A percentile compares a stretch with the other conserved stretches of the same genome.
Conservation (phyloP, 2,888 invertebrate species). For the Hypsopygia costalis region DNA sequence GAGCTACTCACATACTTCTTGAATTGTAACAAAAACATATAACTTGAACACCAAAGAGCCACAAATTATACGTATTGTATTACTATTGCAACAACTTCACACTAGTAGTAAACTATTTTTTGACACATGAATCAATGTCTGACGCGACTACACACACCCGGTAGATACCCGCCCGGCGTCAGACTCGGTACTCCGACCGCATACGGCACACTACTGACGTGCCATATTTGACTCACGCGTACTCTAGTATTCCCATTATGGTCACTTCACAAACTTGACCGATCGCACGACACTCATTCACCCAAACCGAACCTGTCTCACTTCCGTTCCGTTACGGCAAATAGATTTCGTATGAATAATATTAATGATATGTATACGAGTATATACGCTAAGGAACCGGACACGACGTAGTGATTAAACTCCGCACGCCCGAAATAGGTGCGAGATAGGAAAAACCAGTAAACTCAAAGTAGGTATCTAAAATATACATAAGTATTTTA, state of each 20-base stretch:
- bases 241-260: constrained; percentile 1
- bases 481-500: background rate
- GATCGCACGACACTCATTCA: constrained; percentile 34
- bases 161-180: too few species aligned
- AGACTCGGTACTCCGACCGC: too few species aligned
- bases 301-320: constrained; percentile 32
- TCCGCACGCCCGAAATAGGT: background rate
- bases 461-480: background rate
- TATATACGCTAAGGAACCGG: constrained; percentile 20
- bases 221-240: too few species aligned
- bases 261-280: constrained; percentile 32
- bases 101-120: too few species aligned
- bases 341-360: constrained; percentile 36
- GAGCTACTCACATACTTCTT: too few species aligned
- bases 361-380: constrained; percentile 27
- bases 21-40: too few species aligned
- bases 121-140: too few species aligned
- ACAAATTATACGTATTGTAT: too few species aligned
- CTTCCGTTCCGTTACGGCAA: constrained; percentile 44
- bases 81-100: too few species aligned
- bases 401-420: background rate
- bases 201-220: too few species aligned
- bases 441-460: background rate
- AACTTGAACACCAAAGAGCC: too few species aligned
- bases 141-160: too few species aligned